phyloP scores from a whole-genome alignment of 2,797 vertebrate genomes.

The Syndactyla subalaris region DNA sequence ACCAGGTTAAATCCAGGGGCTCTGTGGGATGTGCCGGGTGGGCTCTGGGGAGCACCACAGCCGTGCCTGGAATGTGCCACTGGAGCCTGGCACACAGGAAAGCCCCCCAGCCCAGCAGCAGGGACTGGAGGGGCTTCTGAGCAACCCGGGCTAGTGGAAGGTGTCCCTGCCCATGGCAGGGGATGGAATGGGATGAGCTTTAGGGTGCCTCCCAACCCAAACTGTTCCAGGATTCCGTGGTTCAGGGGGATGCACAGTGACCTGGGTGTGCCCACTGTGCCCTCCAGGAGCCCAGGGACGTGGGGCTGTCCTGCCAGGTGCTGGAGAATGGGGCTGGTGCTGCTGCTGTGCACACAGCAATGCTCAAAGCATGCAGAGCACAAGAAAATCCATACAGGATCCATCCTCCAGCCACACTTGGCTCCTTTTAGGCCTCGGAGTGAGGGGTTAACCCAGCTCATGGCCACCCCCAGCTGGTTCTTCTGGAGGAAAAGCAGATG shows the following conservation, averaged over 20 bases:
- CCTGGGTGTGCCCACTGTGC: no score
- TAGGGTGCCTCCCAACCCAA: not conserved
- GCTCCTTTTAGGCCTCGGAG: not conserved
- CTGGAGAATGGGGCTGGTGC: not conserved
- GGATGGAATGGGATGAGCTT: not conserved
- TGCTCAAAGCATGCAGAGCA: not conserved
- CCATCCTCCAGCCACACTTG: fast-evolving
- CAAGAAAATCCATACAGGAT: fast-evolving
- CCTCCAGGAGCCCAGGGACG: fast-evolving
- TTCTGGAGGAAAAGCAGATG: not conserved
- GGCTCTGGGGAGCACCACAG: fast-evolving
- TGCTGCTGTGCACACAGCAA: not conserved
- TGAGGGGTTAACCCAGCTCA: not conserved
- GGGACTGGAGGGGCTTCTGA: not conserved
- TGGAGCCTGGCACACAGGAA: fast-evolving
- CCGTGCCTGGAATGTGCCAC: fast-evolving
- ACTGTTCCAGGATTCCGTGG: not conserved
- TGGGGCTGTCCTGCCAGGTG: not conserved
- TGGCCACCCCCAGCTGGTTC: not conserved
- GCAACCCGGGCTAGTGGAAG: not conserved
- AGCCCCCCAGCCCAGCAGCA: fast-evolving
- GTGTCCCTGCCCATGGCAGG: not conserved
- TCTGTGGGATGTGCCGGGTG: fast-evolving
- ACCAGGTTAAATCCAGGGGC: fast-evolving
- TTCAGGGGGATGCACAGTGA: fast-evolving